Evolutionary conservation across 2,797 vertebrate species (phyloP), one percentile per base, ranked within the genome.

Genomic region (Graptemys geographica): DNA sequence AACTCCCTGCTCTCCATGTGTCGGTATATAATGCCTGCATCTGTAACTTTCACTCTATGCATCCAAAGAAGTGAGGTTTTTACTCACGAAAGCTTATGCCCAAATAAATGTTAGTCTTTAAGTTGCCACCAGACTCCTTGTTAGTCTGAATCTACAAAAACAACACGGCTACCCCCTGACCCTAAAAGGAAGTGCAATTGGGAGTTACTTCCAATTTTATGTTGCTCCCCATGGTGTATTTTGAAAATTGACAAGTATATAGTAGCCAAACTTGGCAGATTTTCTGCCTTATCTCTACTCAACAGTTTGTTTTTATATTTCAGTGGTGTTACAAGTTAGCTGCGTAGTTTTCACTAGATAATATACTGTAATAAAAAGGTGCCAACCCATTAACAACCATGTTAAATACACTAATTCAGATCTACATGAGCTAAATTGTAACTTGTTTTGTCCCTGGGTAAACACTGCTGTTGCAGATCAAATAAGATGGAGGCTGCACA

Each of bases 301-400:
- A 0, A 1, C 15, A 19, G 11, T 47, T 88, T 37, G 86, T 7
- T 89, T 5, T 49, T 65, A 74, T 33, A 5, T 74, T 87, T 74
- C 51, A 80, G 81, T 27, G 83, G 11, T 0, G 0, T 3, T 74
- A 37, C n/a, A 69, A 16, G 21, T 72, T 23, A 72, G 37, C 37
- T 72, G 18, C 6, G 2, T 69, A 33, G 65, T 10, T 37, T 19
- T 41, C 19, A 37, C 10, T 18, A 69, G 12, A 74, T 12, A 74
- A 74, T 74, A 27, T 37, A 83, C 84, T 16, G 1, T 28, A 0
- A 49, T 3, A 23, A 23, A 55, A 2, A 0, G 25, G 74, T 21
- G 1, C 1, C 86, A 84, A 69, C 44, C 37, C 28, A 0, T 0
- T 18, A 1, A 11, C 55, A 37, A 31, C 69, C 0, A 0, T 51